A percentile compares a stretch with the other conserved stretches of the same genome.
phyloP scores from a whole-genome alignment of 1,140 invertebrate species.

The Drosophila orosa region DNA sequence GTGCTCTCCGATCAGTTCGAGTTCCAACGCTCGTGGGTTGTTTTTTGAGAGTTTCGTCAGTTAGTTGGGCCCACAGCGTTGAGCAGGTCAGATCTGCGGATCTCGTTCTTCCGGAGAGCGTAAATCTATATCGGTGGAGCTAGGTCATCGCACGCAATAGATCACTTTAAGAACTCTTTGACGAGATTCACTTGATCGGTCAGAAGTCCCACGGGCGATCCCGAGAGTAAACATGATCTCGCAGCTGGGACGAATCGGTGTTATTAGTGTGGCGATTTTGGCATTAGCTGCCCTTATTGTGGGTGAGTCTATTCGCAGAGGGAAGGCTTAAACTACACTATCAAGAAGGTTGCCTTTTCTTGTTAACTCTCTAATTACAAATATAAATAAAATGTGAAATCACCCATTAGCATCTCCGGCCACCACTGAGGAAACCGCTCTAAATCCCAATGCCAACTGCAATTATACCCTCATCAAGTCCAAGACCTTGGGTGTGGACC shows the following conservation, averaged over 20 bases:
- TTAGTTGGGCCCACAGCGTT: constrained; percentile 62
- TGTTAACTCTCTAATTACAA: neutral
- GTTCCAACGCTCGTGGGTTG: neutral
- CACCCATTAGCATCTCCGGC: constrained; percentile 19
- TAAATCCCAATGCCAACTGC: constrained; percentile 45
- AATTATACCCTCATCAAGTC: constrained; percentile 65
- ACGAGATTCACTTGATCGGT: constrained; percentile 5
- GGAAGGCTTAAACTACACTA: neutral
- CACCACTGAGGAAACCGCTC: constrained; percentile 15
- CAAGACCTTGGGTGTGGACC: constrained; percentile 62
- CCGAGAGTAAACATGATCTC: constrained; percentile 24
- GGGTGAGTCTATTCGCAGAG: constrained; percentile 14
- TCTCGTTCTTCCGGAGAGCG: constrained; percentile 5
- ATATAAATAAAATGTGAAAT: neutral
- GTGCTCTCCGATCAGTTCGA: constrained; percentile 16
- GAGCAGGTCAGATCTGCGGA: constrained; percentile 45
- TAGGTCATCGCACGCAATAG: constrained; percentile 55
- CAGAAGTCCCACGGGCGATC: constrained; percentile 21
- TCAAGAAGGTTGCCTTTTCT: neutral
- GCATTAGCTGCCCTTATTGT: constrained; percentile 8
- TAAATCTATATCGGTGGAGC: constrained; percentile 20
- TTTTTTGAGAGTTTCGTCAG: constrained; percentile 29
- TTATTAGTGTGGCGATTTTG: constrained; percentile 22
- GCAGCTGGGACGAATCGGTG: constrained; percentile 19
- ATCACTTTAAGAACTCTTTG: neutral